Conservation (phyloP, 30 jellyfish, hydroid and myxozoan genomes). For the Chrysaora quinquecirrha region DNA sequence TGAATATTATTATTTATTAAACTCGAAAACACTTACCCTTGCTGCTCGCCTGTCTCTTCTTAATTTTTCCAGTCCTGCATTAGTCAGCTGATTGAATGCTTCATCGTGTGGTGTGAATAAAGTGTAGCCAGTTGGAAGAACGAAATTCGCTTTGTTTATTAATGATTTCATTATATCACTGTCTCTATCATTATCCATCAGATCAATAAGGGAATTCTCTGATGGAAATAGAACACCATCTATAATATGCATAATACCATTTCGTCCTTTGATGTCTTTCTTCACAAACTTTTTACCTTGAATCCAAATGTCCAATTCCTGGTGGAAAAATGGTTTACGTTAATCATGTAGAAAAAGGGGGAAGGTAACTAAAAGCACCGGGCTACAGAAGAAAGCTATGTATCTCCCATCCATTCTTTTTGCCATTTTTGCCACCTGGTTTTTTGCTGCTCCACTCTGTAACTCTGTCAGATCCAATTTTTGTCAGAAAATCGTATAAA, state of each 20-base stretch:
- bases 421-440: too few species aligned
- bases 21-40: slow-evolving; percentile 10
- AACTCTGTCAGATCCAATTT: too few species aligned
- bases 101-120: slow-evolving; percentile 13
- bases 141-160: background rate
- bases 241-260: slow-evolving; percentile 39
- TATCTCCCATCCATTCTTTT: too few species aligned
- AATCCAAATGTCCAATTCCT: slow-evolving; percentile 37
- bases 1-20: too few species aligned
- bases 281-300: slow-evolving; percentile 37
- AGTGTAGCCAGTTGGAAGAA: slow-evolving; percentile 20
- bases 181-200: background rate
- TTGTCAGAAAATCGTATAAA: too few species aligned
- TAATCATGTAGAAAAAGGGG: too few species aligned
- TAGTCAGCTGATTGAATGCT: slow-evolving; percentile 1
- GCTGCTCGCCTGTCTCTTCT: background rate
- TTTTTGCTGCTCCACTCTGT: too few species aligned
- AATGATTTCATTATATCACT: background rate
- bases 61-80: background rate
- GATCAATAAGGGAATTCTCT: background rate
- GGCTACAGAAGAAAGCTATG: too few species aligned
- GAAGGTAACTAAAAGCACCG: too few species aligned
- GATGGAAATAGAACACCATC: slow-evolving; percentile 56
- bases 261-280: slow-evolving; percentile 15
- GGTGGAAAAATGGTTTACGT: too few species aligned